Conservation (phyloP, 2,797 vertebrate genomes). For the Bovichtus diacanthus region DNA sequence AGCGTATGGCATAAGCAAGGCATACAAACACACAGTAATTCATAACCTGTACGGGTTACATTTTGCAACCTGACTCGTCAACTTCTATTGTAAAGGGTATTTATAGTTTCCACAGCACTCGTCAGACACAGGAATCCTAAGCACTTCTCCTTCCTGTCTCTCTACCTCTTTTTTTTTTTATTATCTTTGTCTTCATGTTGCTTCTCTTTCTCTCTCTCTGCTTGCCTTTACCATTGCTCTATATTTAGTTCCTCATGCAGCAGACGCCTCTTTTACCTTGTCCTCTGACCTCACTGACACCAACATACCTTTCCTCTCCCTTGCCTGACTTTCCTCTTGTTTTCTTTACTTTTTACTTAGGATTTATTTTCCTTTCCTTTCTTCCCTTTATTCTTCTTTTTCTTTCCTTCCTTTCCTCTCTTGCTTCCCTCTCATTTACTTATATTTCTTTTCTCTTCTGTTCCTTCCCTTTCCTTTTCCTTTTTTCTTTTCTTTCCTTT, state of each 20-base stretch:
- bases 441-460: not conserved
- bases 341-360: not conserved
- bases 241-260: not conserved
- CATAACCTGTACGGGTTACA: not conserved
- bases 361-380: not conserved
- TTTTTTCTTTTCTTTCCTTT: not conserved
- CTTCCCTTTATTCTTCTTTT: not conserved
- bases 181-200: not conserved
- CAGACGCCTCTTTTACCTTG: conserved; percentile 14
- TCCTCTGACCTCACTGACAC: not conserved
- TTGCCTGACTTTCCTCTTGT: not conserved
- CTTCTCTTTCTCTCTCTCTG: not conserved
- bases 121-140: not conserved
- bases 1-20: not conserved
- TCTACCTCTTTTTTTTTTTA: not conserved
- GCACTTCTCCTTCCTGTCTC: conserved; percentile 3
- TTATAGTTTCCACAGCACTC: conserved; percentile 14
- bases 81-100: not conserved
- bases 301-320: not conserved
- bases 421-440: not conserved
- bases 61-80: not conserved
- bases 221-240: not conserved
- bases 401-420: not conserved
- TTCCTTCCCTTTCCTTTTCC: not conserved
- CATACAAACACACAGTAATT: not conserved